Base-by-base conservation (phyloP, 2,113 vertebrate species). In the Oceanites oceanicus region DNA sequence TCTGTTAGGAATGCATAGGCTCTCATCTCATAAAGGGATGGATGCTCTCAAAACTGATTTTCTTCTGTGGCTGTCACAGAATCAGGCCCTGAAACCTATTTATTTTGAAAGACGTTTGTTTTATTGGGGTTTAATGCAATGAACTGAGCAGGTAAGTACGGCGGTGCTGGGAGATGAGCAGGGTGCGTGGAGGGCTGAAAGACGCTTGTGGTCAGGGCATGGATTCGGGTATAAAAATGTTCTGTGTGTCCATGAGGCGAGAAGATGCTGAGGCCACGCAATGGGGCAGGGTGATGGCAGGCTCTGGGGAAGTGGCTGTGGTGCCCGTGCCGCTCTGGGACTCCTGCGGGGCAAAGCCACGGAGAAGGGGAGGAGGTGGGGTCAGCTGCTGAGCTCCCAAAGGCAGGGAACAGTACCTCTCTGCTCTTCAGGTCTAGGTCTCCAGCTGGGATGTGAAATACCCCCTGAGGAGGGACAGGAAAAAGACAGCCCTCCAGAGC, bases 401-500 rank as follows among this genome's bases (percentile, higher is more conserved):
- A 68, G 0, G 0, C 21, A 21, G 27, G 32, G 19, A 11, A 10
- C 5, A 13, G 2, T 36, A 62, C 5, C 16, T 36, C 47, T 83
- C 47, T 84, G 44, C 29, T 76, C 53, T 42, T 76, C 49, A 30
- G 26, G 16, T 59, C 26, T 65, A 52, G 26, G 61, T 49, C 27
- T n/a, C 29, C 40, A 56, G 11, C 13, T 42, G n/a, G 67, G 9
- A 29, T 63, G 16, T 55, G 67, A 92, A 88, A 59, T 13, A 50
- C 11, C 36, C 67, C 23, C 66, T 7, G 3, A 38, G 36, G 15
- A 79, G 25, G 18, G 21, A 21, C 34, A 66, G 30, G 47, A 32
- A 40, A 77, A 78, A n/a, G 22, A 87, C 50, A 47, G 9, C 25
- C 27, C 40, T 87, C 25, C 4, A 9, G 36, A 62, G 36, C 40